phyloP scores from a whole-genome alignment of 2,113 vertebrate genomes.

The Caretta caretta region DNA sequence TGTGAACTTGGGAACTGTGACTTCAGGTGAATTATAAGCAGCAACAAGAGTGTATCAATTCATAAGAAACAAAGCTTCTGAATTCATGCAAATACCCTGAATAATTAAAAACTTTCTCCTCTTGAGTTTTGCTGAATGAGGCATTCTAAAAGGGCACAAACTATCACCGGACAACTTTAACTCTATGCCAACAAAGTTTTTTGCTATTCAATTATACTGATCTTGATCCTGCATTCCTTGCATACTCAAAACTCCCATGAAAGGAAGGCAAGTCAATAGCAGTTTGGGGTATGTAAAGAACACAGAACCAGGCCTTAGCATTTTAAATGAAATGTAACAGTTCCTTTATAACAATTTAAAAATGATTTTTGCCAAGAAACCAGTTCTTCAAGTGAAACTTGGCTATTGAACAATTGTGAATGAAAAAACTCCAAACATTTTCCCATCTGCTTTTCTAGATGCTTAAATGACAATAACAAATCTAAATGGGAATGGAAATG shows the following conservation, averaged over 20 bases:
- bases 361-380: constrained; percentile 46
- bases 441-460: constrained; percentile 64
- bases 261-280: background rate
- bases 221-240: background rate
- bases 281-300: background rate
- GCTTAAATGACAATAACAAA: constrained; percentile 57
- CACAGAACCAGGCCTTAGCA: background rate
- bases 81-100: background rate
- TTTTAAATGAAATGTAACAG: background rate
- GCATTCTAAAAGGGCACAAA: background rate
- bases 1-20: background rate
- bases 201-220: background rate
- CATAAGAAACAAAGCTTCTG: background rate
- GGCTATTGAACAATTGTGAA: constrained; percentile 61
- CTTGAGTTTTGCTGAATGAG: background rate
- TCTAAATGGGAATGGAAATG: constrained; percentile 34
- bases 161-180: background rate
- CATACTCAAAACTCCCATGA: background rate
- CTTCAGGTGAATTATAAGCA: background rate
- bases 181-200: background rate
- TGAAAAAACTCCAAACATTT: constrained; percentile 50
- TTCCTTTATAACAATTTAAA: constrained; percentile 32
- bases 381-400: constrained; percentile 43
- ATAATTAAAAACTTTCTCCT: background rate
- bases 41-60: background rate